Evolutionary conservation across 2,797 vertebrate genomes (phyloP).

Genomic region (Fistularia commersonii): DNA sequence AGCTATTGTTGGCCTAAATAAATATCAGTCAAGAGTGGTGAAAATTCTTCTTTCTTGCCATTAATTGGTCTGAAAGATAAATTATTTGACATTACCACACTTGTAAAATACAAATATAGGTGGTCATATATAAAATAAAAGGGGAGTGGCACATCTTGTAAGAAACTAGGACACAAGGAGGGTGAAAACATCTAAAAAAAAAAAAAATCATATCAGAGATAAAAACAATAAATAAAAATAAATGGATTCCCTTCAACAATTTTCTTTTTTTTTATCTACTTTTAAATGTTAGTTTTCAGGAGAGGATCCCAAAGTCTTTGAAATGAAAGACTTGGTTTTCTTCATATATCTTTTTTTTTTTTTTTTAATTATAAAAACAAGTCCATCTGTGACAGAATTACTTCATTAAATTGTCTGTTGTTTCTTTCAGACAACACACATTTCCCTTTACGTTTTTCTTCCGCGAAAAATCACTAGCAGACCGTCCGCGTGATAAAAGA

Average conservation of each 20-base stretch:
- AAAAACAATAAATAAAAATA: slow-evolving; percentile 84
- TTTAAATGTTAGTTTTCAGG: slow-evolving; percentile 80
- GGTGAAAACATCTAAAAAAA: slow-evolving; percentile 53
- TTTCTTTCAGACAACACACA: slow-evolving; percentile 79
- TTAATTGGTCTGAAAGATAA: slow-evolving; percentile 38
- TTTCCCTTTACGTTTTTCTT: slow-evolving; percentile 78
- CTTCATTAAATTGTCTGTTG: slow-evolving; percentile 85
- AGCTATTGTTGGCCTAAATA: slow-evolving; percentile 63
- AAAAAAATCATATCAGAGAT: slow-evolving; percentile 63
- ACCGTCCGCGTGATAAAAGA: slow-evolving; percentile 64
- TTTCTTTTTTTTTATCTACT: slow-evolving; percentile 74
- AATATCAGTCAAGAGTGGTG: slow-evolving; percentile 63
- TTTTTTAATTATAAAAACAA: slow-evolving; percentile 78
- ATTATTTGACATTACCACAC: slow-evolving; percentile 40
- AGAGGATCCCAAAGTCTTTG: slow-evolving; percentile 78
- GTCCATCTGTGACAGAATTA: slow-evolving; percentile 86
- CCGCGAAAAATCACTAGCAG: slow-evolving; percentile 66
- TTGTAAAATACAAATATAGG: slow-evolving; percentile 37
- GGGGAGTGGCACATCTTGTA: slow-evolving; percentile 34
- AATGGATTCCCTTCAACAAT: slow-evolving; percentile 81
- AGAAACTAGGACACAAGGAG: slow-evolving; percentile 58
- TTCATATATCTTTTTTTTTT: slow-evolving; percentile 79
- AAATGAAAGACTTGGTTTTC: slow-evolving; percentile 85
- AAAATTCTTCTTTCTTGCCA: slow-evolving; percentile 40
- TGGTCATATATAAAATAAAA: slow-evolving; percentile 34